Base-by-base conservation (phyloP, 2,888 invertebrate species). In the Gymnocheta viridis region DNA sequence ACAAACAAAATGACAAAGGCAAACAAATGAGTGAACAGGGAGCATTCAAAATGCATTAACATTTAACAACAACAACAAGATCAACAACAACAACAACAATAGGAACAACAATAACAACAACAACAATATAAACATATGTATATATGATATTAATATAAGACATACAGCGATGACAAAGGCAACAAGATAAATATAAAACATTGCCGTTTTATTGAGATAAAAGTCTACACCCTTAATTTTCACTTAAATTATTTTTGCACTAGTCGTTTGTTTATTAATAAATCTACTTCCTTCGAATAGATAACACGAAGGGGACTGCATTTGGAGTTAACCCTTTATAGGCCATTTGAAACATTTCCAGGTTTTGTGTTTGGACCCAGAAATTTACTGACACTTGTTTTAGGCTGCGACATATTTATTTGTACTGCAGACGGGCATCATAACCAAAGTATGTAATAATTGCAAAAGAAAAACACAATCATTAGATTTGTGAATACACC, bases 31-130 rank as follows among this genome's bases (percentile, higher is more conserved):
- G 64, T 62, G 49, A 29, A 74, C 24, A 10, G 29, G n/a, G 22
- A 73, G 73, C 80, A 84, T 84, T 78, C 81, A 81, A 84, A 84
- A 84, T 81, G 81, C 84, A 84, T 84, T 84, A 81, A 69, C 49
- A 62, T 69, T 56, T 47, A 41, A 49, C 49, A 77, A 69, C 47
- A 73, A 58, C 41, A 69, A 82, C 10, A 29, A 35, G 14, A 17
- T 24, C 14, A 27, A 38, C 10, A 35, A 49, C 10, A 22, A 49
- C 17, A 41, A 35, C 51, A 72, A 67, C 41, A 74, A 58, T 19
- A 66, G 14, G 1, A 38, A 47, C 19, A 19, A 19, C 32, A 32
- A 32, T 32, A 56, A 82, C 3, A 19, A 60, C 12, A 12, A 51
- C 35, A 35, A 54, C 27, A n/a, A 41, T 73, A 69, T 66, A 70